phyloP scores from a whole-genome alignment of 1,140 invertebrate species.

The Lepidurus apus region DNA sequence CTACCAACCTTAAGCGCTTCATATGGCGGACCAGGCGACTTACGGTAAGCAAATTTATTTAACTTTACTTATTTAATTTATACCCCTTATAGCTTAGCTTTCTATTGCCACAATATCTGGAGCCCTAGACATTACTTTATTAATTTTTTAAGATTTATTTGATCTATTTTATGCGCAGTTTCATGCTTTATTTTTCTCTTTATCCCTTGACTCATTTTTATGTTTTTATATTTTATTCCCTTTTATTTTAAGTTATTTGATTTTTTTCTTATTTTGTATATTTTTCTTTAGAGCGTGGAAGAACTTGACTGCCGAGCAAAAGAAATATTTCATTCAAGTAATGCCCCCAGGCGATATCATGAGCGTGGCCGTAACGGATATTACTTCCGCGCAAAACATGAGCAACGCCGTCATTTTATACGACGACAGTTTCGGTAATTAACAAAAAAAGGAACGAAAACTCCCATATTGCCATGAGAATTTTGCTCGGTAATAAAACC shows the following conservation, averaged over 20 bases:
- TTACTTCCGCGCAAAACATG: conserved; percentile 73
- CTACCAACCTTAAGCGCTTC: conserved; percentile 75
- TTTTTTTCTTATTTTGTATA: too few species aligned
- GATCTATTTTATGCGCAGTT: too few species aligned
- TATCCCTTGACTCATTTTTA: too few species aligned
- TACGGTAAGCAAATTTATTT: conserved; percentile 46
- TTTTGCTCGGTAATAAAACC: background rate
- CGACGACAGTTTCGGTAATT: conserved; percentile 72
- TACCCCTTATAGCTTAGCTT: background rate
- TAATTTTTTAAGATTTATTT: too few species aligned
- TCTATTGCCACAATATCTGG: too few species aligned
- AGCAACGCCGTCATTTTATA: conserved; percentile 86
- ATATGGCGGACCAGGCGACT: conserved; percentile 72
- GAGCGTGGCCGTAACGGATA: conserved; percentile 69
- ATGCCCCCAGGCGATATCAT: conserved; percentile 77
- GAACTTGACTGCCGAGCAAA: conserved; percentile 58
- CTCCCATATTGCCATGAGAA: too few species aligned
- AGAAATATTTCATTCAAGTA: conserved; percentile 62
- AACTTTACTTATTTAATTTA: background rate
- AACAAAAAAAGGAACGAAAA: background rate
- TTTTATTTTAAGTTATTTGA: too few species aligned
- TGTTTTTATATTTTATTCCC: too few species aligned
- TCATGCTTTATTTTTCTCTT: too few species aligned
- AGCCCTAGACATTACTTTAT: too few species aligned
- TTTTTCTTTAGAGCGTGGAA: conserved; percentile 59